Percentiles rank a stretch among this genome's conserved stretches.
Evolutionary conservation across 2,797 vertebrate genomes (phyloP).

Genomic region (Pempheris klunzingeri): DNA sequence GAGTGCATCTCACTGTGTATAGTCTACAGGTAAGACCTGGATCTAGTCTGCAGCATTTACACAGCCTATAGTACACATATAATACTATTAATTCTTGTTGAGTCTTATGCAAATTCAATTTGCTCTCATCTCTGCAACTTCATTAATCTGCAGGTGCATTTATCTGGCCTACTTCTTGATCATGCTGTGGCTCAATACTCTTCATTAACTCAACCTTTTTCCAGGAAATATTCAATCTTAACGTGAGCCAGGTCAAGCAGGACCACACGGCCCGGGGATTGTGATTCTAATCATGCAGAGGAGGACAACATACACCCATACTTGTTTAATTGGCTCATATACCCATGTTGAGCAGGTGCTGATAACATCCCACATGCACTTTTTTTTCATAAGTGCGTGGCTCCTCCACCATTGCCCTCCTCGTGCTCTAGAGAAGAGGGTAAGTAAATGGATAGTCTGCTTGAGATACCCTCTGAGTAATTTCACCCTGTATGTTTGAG

Average conservation of each 20-base stretch:
- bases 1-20: background rate
- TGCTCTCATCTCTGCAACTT: conserved; percentile 66
- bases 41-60: conserved; percentile 38
- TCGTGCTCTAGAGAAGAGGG: conserved; percentile 37
- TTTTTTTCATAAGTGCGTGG: conserved; percentile 58
- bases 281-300: conserved; percentile 69
- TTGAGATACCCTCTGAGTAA: conserved; percentile 71
- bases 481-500: conserved; percentile 67
- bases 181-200: conserved; percentile 45
- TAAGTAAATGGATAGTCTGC: conserved; percentile 70
- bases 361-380: conserved; percentile 68
- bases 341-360: conserved; percentile 72
- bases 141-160: conserved; percentile 74
- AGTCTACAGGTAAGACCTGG: conserved; percentile 6
- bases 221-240: conserved; percentile 57
- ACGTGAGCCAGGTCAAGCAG: conserved; percentile 62
- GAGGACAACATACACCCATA: conserved; percentile 66
- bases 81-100: conserved; percentile 63
- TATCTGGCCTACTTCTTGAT: conserved; percentile 65
- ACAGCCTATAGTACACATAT: conserved; percentile 35
- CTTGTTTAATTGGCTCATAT: conserved; percentile 78
- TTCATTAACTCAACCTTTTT: conserved; percentile 72
- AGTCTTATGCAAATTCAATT: conserved; percentile 65
- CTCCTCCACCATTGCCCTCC: conserved; percentile 35
- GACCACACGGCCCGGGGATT: conserved; percentile 53